Evolutionary conservation across 64 coral and sea anemone species (phyloP), one percentile per base, ranked within the genome.

Genomic region (Montipora efflorescens): DNA sequence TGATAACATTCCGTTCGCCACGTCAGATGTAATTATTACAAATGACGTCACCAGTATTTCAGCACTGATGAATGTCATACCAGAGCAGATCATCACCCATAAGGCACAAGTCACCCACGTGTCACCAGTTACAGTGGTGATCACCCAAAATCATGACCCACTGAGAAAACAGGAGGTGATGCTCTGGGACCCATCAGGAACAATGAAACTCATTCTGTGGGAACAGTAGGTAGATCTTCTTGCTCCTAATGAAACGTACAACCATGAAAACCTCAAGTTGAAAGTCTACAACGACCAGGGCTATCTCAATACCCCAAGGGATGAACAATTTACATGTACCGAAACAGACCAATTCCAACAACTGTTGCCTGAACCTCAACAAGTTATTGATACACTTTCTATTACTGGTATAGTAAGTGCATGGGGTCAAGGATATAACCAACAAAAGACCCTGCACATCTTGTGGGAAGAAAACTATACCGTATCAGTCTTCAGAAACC

Each of bases 321-420:
- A 91, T 91, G 89, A 91, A 79, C 0, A 80, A 12, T 91, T 80
- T 50, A 19, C 6, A 28, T 78, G 0, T 61, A 68, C 8, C 16
- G 55, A 91, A 43, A 70, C 59, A 67, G 89, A 91, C 19, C 53
- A 18, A 47, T 81, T 91, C 45, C 52, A 80, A 81, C 51, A 79
- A 67, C 76, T 14, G 18, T 67, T 80, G 59, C 76, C 76, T 70
- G 78, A 81, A 82, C 78, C 90, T n/a, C 57, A 82, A 47, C 78
- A 91, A 50, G 78, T 91, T 67, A 81, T 91, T 66, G 89, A 91
- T 64, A 68, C 52, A 69, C 89, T 78, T 80, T 91, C 89, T 79
- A 91, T 91, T 91, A 59, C 21, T 61, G 77, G 89, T 79, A 67
- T 19, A 67, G 77, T 81, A 67, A 81, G 16, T 91, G 89, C 28